A percentile compares a stretch with the other conserved stretches of the same genome.
Conservation (phyloP, 2,888 invertebrate genomes). For the Enoplolaimus lenunculus region DNA sequence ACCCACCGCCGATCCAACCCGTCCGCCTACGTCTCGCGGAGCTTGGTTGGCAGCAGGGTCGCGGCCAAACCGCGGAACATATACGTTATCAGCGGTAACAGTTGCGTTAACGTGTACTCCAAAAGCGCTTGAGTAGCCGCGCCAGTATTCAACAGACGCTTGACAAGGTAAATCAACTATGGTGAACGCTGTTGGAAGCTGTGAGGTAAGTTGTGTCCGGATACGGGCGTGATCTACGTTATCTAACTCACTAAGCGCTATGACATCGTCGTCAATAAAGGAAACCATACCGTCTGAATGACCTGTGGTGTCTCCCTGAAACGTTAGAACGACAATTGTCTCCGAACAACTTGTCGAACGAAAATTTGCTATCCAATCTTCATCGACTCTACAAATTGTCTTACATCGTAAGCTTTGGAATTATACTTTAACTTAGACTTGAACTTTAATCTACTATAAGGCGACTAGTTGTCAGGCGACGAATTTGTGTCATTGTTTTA, state of each 20-base stretch:
- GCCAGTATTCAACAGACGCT: not conserved
- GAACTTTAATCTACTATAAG: no score
- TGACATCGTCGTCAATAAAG: constrained; percentile 9
- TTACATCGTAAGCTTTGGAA: no score
- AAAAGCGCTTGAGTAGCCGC: constrained; percentile 1
- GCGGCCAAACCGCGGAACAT: constrained; percentile 7
- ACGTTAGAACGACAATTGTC: no score
- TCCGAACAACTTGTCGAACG: no score
- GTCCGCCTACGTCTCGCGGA: no score
- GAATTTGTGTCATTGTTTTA: no score
- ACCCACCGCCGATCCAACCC: no score
- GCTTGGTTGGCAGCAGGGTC: constrained; percentile 4
- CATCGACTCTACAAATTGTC: no score
- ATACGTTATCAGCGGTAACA: constrained; percentile 2
- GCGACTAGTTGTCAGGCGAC: no score
- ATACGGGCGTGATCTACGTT: not conserved
- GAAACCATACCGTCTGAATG: constrained; percentile 5
- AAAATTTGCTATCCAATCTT: no score
- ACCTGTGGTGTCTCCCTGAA: constrained; percentile 8
- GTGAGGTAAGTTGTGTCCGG: not conserved
- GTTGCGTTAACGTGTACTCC: constrained; percentile 5
- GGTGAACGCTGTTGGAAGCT: not conserved
- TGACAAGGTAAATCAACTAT: not conserved
- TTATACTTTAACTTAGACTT: no score
- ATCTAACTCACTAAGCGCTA: constrained; percentile 9